Evolutionary conservation across 2,113 vertebrate species (phyloP), one percentile per base, ranked within the genome.

Genomic region (Lagopus leucura): DNA sequence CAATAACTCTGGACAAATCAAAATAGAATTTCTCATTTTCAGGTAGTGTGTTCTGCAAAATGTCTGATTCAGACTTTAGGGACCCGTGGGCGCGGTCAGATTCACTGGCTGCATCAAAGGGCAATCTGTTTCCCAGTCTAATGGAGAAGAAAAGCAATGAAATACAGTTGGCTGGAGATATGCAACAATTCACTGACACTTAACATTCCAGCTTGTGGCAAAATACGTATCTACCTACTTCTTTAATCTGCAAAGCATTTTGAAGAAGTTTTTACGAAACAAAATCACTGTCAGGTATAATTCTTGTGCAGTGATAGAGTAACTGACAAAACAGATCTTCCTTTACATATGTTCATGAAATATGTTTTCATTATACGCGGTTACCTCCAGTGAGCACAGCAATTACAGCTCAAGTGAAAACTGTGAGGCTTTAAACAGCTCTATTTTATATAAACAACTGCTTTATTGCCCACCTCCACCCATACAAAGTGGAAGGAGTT

Each of bases 1-100:
- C 97, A 38, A 98, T 94, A 88, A 97, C 95, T 95, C 97, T 97
- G 66, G 97, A 97, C n/a, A 97, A 95, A 77, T 98, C 98, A 89
- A 98, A 97, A 95, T 98, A 98, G 83, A 98, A 97, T 72, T 98
- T 97, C 82, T 98, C 98, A 71, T 97, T 97, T 89, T 98, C 98
- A 82, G 97, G 96, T 79, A 98, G 60, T 3, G 94, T 89, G 69
- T 95, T 98, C 91, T 98, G 97, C 75, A 98, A 96, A 95, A 97
- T 88, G 20, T 98, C 97, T 90, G 96, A 95, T 54, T 98, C 97
- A 77, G 92, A 67, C 89, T 98, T 97, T 82, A 98, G 86, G 22
- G 98, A 96, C 38, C 88, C 96, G 2, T 89, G 97, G 43, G 92
- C 84, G 94, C 93, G 97, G 25, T 98, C 97, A 72, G 95, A 91